These are phyloP conservation scores for Epinephelus awoara DNA, from an alignment of 2,797 vertebrate species.

Conservation along the genomic window DNA sequence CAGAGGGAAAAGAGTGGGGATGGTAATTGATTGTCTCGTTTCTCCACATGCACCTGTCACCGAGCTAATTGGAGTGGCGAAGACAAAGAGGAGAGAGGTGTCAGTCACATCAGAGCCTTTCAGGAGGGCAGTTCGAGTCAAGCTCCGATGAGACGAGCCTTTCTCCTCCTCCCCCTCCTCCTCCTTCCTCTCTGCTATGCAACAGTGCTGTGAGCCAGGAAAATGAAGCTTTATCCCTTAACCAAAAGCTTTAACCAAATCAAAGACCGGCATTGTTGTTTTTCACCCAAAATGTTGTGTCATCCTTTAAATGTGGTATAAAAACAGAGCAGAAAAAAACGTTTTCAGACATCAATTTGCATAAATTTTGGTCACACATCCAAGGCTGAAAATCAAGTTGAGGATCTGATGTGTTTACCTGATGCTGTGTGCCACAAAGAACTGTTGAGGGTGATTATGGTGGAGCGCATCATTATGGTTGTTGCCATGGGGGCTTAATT, in stretches of 20 bases:
- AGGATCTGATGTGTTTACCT: conserved; percentile 58
- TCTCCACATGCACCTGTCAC: conserved; percentile 74
- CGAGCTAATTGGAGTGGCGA: conserved; percentile 77
- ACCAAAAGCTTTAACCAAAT: not conserved
- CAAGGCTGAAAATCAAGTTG: conserved; percentile 44
- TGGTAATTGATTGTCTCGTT: conserved; percentile 77
- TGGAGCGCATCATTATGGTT: conserved; percentile 42
- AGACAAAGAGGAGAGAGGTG: conserved; percentile 66
- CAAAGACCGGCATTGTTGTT: not conserved
- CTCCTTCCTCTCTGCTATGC: conserved; percentile 11
- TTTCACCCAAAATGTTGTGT: conserved; percentile 18
- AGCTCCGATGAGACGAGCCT: conserved; percentile 36
- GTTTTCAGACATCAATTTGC: conserved; percentile 42
- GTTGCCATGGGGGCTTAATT: conserved; percentile 58
- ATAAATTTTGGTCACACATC: conserved; percentile 22
- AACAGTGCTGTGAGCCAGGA: conserved; percentile 34
- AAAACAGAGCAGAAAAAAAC: conserved; percentile 22
- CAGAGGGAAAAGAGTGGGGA: conserved; percentile 24
- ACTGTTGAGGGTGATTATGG: conserved; percentile 39
- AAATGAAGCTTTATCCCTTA: conserved; percentile 24
- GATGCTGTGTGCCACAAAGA: conserved; percentile 42
- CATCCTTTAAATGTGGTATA: conserved; percentile 33
- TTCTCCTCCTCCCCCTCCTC: not conserved
- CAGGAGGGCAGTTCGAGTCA: conserved; percentile 58
- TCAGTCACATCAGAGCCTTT: conserved; percentile 69